Percentiles rank a stretch among this genome's conserved stretches.
Conservation (phyloP, 2,797 vertebrate genomes). For the Microcaecilia unicolor region DNA sequence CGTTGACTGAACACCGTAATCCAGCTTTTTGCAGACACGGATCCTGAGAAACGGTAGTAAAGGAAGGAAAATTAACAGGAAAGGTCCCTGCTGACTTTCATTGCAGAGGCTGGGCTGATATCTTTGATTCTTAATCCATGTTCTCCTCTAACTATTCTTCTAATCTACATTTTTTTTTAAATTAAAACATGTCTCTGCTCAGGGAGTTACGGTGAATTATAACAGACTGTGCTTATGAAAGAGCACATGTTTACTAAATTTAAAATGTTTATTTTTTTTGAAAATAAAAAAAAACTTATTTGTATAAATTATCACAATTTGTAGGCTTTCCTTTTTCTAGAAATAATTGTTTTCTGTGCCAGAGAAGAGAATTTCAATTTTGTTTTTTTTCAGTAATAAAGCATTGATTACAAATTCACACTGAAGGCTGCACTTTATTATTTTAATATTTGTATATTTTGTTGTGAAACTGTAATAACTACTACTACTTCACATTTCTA, state of each 20-base stretch:
- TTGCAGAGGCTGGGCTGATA: constrained; percentile 43
- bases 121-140: too few species aligned
- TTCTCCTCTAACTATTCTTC: too few species aligned
- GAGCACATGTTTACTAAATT: constrained; percentile 94
- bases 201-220: constrained; percentile 87
- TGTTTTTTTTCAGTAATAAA: constrained; percentile 88
- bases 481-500: too few species aligned
- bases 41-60: constrained; percentile 38
- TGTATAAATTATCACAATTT: constrained; percentile 98
- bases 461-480: too few species aligned
- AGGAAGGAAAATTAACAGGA: constrained; percentile 43
- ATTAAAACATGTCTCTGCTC: constrained; percentile 84
- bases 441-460: too few species aligned
- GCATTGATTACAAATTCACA: constrained; percentile 63
- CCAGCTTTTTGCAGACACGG: constrained; percentile 31
- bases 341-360: constrained; percentile 77
- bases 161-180: constrained; percentile 35
- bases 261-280: constrained; percentile 81
- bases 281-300: constrained; percentile 76
- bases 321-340: constrained; percentile 90
- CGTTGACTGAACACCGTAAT: constrained; percentile 35
- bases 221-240: constrained; percentile 77
- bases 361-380: constrained; percentile 71
- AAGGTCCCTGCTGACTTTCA: constrained; percentile 48
- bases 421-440: too few species aligned